A percentile compares a stretch with the other conserved stretches of the same genome.
phyloP scores from a whole-genome alignment of 2,888 invertebrate species.

The Tolmerus cingulatus region DNA sequence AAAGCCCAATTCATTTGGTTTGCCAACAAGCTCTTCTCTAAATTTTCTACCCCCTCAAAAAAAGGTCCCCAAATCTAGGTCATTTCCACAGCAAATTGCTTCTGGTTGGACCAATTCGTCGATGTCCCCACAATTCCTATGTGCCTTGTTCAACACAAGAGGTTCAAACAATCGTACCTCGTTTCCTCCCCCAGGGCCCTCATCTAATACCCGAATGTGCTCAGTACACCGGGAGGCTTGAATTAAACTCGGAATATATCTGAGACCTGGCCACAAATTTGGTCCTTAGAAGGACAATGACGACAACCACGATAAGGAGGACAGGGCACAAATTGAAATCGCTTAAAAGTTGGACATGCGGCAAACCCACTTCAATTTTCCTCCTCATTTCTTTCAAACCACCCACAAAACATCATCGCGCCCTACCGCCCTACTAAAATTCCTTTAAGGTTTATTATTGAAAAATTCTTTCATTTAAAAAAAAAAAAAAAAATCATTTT shows the following conservation, averaged over 20 bases:
- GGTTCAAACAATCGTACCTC: background rate
- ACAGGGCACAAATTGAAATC: background rate
- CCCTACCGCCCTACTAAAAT: background rate
- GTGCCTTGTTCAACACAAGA: background rate
- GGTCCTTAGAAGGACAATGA: background rate
- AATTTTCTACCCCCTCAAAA: background rate
- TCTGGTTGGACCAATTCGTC: background rate
- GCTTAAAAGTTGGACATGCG: background rate
- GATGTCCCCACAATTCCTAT: background rate
- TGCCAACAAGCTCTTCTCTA: background rate
- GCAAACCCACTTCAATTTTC: background rate
- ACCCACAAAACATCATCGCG: background rate
- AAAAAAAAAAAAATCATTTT: background rate
- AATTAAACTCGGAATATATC: background rate
- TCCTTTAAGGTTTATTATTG: background rate
- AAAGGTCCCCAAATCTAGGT: background rate
- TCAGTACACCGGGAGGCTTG: background rate
- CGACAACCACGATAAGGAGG: background rate
- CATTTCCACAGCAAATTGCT: background rate
- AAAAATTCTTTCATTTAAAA: background rate
- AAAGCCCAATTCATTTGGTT: background rate
- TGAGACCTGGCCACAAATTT: background rate
- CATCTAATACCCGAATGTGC: background rate
- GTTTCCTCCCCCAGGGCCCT: background rate
- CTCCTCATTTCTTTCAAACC: background rate